These are phyloP conservation scores for Parnassius mnemosyne DNA, from an alignment of 2,888 invertebrate species.

Conservation along the genomic window DNA sequence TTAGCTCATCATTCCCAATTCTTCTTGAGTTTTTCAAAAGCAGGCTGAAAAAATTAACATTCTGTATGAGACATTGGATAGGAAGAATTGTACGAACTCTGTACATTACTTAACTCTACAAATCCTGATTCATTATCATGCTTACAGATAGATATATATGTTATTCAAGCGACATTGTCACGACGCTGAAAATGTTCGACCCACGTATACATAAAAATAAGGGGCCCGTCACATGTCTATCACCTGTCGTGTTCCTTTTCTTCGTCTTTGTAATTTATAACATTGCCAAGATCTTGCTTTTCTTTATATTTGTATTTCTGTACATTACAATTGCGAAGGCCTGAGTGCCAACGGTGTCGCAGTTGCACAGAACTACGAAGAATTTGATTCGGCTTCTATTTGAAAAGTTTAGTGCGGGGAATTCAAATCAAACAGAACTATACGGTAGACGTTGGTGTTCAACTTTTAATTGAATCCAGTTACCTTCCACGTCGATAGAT, in stretches of 20 bases:
- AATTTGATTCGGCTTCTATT: slow-evolving; percentile 27
- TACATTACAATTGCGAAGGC: slow-evolving; percentile 1
- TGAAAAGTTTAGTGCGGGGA: slow-evolving; percentile 41
- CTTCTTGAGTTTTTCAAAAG: no score
- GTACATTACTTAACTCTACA: no score
- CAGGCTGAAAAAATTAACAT: no score
- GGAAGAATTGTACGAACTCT: no score
- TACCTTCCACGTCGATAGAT: slow-evolving; percentile 54
- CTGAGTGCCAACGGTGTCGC: background rate
- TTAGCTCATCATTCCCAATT: no score
- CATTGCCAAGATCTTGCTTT: slow-evolving; percentile 10
- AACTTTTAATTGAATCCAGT: slow-evolving; percentile 71
- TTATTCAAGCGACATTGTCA: slow-evolving; percentile 20
- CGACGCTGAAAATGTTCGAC: slow-evolving; percentile 21
- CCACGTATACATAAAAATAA: slow-evolving; percentile 18
- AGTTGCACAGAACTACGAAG: slow-evolving; percentile 15
- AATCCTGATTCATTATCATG: no score
- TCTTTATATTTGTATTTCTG: slow-evolving; percentile 6
- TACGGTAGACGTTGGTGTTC: slow-evolving; percentile 36
- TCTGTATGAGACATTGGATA: no score
- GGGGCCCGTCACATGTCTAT: slow-evolving; percentile 22
- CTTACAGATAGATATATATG: background rate
- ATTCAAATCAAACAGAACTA: slow-evolving; percentile 48
- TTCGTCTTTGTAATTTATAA: slow-evolving; percentile 24
- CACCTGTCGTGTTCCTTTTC: slow-evolving; percentile 24